Evolutionary conservation across 2,113 vertebrate species (phyloP).

Genomic region (Lepisosteus osseus): DNA sequence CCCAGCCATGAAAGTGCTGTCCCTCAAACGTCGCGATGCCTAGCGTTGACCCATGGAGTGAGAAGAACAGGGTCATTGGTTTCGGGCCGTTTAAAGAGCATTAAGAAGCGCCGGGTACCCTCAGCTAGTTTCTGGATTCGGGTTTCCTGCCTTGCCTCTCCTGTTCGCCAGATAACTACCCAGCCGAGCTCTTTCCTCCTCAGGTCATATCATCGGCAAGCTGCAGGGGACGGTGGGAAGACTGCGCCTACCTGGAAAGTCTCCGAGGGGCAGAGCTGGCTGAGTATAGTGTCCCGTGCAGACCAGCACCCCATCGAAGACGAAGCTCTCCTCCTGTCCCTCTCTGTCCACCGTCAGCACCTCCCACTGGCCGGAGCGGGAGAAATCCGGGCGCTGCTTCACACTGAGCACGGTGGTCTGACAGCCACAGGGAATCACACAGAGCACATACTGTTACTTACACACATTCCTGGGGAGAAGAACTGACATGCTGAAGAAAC

Average conservation of each 20-base stretch:
- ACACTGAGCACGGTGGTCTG: conserved; percentile 76
- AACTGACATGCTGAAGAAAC: too few species aligned
- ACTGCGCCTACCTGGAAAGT: conserved; percentile 70
- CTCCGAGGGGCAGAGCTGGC: conserved; percentile 64
- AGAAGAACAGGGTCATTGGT: too few species aligned
- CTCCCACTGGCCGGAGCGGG: conserved; percentile 80
- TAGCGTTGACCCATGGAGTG: conserved; percentile 34
- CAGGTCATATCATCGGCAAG: too few species aligned
- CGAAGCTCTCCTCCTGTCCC: conserved; percentile 38
- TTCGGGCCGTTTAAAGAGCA: too few species aligned
- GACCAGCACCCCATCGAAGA: conserved; percentile 84
- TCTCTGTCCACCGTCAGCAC: conserved; percentile 63
- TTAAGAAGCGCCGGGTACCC: too few species aligned
- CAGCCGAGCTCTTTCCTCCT: too few species aligned
- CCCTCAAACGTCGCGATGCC: conserved; percentile 81
- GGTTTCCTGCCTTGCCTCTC: too few species aligned
- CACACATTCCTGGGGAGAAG: too few species aligned
- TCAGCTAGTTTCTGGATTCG: too few species aligned
- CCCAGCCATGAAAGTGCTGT: conserved; percentile 75
- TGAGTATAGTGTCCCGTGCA: conserved; percentile 74
- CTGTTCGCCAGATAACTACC: too few species aligned
- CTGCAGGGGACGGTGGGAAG: too few species aligned
- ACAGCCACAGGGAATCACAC: conserved; percentile 20
- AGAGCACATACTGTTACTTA: too few species aligned
- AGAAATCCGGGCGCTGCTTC: conserved; percentile 64